Base-by-base conservation (phyloP, 2,113 vertebrate species). In the Phylloscopus trochiloides region DNA sequence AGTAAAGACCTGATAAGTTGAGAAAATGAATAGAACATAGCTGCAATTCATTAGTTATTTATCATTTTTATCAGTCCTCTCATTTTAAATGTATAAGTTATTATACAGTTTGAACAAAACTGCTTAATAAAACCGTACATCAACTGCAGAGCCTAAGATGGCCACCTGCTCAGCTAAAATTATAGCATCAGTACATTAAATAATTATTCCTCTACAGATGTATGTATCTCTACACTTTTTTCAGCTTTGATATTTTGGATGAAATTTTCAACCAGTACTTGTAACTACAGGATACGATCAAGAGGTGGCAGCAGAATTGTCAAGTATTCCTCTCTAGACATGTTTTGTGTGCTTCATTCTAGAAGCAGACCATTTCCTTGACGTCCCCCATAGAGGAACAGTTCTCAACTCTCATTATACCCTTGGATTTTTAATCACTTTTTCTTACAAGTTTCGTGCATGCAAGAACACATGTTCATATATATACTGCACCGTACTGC, bases 231-330 rank as follows among this genome's bases (percentile, higher is more conserved):
- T 2, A 5, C 12, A 65, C 7, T 38, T 76, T 75, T 83, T 52
- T 52, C 25, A 88, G 47, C 11, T 71, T 34, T 40, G n/a, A 28
- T 79, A 59, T 24, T 83, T 74, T 20, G 28, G 47, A 42, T 57
- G 17, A 65, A 68, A 42, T 47, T 85, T 91, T 38, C 70, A 88
- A 70, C 50, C 42, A n/a, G 10, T 54, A 18, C 32, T 92, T 94
- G 86, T 94, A 97, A 86, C 74, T 90, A 89, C 94, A 94, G 70
- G 68, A 58, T 50, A 36, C 0, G 2, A 81, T 75, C 95, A 79
- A 95, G 90, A 97, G 95, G 88, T 95, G 96, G 92, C 96, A 97
- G 92, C 74, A 95, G 68, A 80, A 95, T 76, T 94, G 96, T 38
- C 94, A 80, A 68, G 14, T 73, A 75, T 63, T 81, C 21, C 38